These are phyloP conservation scores for Cheilosia pagana DNA, from an alignment of 2,888 invertebrate genomes.

Conservation along the genomic window DNA sequence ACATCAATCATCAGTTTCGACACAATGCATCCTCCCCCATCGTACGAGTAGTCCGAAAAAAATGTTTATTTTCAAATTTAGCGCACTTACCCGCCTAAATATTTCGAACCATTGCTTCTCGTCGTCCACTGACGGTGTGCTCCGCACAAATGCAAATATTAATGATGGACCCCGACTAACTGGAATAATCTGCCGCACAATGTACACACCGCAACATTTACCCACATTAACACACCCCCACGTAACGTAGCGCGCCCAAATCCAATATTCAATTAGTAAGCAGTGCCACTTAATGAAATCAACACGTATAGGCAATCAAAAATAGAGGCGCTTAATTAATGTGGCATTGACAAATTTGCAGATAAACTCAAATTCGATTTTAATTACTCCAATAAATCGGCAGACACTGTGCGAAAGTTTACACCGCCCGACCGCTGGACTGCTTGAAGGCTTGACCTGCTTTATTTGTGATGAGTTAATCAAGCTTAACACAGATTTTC, in stretches of 20 bases:
- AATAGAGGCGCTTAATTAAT: constrained; percentile 48
- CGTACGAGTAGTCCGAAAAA: background rate
- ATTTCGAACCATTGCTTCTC: constrained; percentile 25
- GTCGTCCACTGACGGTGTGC: background rate
- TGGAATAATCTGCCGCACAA: constrained; percentile 32
- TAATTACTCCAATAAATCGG: constrained; percentile 49
- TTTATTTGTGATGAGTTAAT: constrained; percentile 1
- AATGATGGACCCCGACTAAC: background rate
- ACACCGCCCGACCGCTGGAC: background rate
- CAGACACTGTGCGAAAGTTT: constrained; percentile 16
- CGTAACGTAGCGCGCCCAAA: background rate
- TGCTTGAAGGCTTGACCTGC: background rate
- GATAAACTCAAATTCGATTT: constrained; percentile 52
- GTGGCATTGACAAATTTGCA: constrained; percentile 53
- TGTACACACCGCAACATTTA: background rate
- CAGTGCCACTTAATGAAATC: constrained; percentile 52
- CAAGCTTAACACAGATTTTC: constrained; percentile 6
- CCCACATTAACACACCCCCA: constrained; percentile 22
- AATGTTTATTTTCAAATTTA: constrained; percentile 21
- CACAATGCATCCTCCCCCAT: background rate
- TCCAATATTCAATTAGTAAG: constrained; percentile 43
- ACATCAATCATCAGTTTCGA: background rate
- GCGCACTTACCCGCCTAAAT: constrained; percentile 39
- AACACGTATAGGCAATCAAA: constrained; percentile 61
- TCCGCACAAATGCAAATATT: constrained; percentile 10